These are phyloP conservation scores for Eristalinus sepulchralis DNA, from an alignment of 2,888 invertebrate genomes.

Conservation along the genomic window DNA sequence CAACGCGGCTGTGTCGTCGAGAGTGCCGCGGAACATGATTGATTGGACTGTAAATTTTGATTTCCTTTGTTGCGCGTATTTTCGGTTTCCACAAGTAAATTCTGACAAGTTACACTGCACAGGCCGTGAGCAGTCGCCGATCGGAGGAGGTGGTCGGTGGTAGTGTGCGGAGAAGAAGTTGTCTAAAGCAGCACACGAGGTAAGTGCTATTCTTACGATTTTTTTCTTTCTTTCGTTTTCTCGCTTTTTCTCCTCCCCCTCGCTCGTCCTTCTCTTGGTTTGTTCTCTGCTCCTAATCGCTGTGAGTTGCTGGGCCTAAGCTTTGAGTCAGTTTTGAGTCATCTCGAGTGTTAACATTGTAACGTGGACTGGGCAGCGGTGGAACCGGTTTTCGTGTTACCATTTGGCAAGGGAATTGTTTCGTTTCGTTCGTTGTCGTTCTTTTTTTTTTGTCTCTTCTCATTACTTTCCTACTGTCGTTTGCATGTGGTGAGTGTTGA, in stretches of 20 bases:
- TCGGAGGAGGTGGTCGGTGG: not conserved
- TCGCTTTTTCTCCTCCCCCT: not conserved
- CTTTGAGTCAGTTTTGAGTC: slow-evolving; percentile 65
- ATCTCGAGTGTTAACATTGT: slow-evolving; percentile 53
- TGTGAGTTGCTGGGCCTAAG: slow-evolving; percentile 26
- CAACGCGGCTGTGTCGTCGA: slow-evolving; percentile 10
- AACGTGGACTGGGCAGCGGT: slow-evolving; percentile 40
- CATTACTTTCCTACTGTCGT: not conserved
- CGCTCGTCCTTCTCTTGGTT: not conserved
- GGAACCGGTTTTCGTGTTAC: slow-evolving; percentile 64
- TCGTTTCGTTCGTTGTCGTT: not conserved
- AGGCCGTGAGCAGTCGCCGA: not conserved
- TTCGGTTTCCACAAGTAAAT: slow-evolving; percentile 25
- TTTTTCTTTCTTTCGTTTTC: not conserved
- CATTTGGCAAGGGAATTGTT: slow-evolving; percentile 26
- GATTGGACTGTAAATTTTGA: slow-evolving; percentile 29
- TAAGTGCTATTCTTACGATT: slow-evolving; percentile 25
- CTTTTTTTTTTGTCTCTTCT: not conserved
- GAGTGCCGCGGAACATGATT: slow-evolving; percentile 49
- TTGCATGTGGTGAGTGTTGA: not conserved
- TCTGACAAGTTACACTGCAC: slow-evolving; percentile 24
- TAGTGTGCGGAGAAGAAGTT: not conserved
- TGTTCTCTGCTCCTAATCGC: slow-evolving; percentile 23
- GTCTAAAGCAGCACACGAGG: slow-evolving; percentile 48
- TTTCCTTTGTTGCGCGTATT: slow-evolving; percentile 17